These are phyloP conservation scores for Agonum fuliginosum DNA, from an alignment of 2,888 invertebrate genomes.

Conservation along the genomic window DNA sequence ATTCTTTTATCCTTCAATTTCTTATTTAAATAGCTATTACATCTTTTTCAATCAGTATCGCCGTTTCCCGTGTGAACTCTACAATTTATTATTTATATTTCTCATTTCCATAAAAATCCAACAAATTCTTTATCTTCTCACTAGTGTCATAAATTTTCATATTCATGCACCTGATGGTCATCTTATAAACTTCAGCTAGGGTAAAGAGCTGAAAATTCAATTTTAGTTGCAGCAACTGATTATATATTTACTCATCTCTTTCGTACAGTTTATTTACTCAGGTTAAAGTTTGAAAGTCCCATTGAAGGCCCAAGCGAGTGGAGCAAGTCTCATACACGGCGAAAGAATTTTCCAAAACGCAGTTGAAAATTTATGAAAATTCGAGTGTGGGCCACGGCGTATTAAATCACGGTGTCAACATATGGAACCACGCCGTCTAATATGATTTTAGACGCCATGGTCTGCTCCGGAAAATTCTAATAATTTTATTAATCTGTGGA, in stretches of 20 bases:
- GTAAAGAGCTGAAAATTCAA: conserved; percentile 44
- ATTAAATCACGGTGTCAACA: too few species aligned
- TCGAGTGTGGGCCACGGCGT: too few species aligned
- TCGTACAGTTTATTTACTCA: conserved; percentile 38
- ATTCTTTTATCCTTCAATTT: background rate
- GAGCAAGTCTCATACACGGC: background rate
- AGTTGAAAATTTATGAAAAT: too few species aligned
- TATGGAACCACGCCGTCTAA: too few species aligned
- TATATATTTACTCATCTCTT: conserved; percentile 39
- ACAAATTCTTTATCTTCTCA: background rate
- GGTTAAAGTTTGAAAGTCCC: conserved; percentile 36
- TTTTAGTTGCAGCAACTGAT: conserved; percentile 43
- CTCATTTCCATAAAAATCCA: background rate
- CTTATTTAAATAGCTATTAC: background rate
- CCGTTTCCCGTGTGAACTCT: background rate
- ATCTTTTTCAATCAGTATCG: background rate
- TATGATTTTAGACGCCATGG: too few species aligned
- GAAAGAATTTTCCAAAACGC: background rate
- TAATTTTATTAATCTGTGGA: too few species aligned
- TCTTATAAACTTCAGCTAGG: too few species aligned
- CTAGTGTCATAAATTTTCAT: background rate
- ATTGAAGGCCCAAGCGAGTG: background rate
- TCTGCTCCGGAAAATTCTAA: too few species aligned
- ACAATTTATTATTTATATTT: background rate
- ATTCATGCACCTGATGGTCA: too few species aligned